phyloP scores from a whole-genome alignment of 2,113 vertebrate species.

The Erinaceus europaeus region DNA sequence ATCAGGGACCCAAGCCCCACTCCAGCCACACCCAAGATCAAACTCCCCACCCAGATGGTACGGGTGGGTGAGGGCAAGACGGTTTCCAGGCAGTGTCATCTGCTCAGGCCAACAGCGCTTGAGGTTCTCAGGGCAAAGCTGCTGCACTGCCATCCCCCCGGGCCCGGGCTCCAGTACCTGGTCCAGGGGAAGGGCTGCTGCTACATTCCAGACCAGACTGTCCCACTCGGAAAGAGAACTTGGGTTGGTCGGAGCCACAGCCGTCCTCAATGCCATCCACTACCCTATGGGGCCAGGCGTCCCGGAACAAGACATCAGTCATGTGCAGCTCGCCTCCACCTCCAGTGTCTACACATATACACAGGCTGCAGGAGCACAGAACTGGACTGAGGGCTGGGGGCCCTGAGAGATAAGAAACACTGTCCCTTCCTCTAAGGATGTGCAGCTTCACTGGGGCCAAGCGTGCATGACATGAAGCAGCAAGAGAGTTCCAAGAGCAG shows the following conservation, averaged over 20 bases:
- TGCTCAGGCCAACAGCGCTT: neutral
- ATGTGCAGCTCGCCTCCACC: neutral
- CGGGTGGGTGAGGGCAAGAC: neutral
- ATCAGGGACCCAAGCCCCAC: neutral
- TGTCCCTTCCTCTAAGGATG: neutral
- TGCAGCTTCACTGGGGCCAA: neutral
- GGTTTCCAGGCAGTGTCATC: neutral
- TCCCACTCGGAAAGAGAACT: slow-evolving; percentile 76
- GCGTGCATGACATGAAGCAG: neutral
- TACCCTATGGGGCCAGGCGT: slow-evolving; percentile 60
- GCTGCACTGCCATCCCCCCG: neutral
- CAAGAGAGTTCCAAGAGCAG: neutral
- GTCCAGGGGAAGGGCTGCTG: slow-evolving; percentile 73
- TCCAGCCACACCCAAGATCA: neutral
- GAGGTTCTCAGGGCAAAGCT: neutral
- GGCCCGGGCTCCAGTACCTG: slow-evolving; percentile 65
- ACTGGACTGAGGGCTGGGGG: neutral
- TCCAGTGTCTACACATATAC: neutral
- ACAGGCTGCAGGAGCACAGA: neutral
- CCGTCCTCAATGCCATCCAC: slow-evolving; percentile 81
- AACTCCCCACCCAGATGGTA: neutral
- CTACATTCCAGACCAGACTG: slow-evolving; percentile 68
- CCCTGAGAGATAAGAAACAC: neutral
- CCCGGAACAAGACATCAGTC: neutral
- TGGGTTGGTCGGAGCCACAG: slow-evolving; percentile 71